A percentile compares a stretch with the other conserved stretches of the same genome.
These are phyloP conservation scores for Aproaerema taeniolella DNA, from an alignment of 2,888 invertebrate genomes.

Conservation along the genomic window DNA sequence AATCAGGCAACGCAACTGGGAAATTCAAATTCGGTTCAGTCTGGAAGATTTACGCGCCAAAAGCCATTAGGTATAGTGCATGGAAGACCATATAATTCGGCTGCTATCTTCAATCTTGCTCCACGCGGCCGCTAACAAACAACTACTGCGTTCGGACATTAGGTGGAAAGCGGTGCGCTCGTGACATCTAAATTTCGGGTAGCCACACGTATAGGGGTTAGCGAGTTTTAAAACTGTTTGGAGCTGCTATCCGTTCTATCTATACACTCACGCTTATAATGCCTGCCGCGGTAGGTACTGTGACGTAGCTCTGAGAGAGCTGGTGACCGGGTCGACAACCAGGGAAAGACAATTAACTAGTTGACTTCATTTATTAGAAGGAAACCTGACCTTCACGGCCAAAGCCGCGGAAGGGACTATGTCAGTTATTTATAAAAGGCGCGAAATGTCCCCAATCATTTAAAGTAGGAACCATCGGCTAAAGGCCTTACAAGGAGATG, in stretches of 20 bases:
- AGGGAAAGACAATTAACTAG: neutral
- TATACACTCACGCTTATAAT: no score
- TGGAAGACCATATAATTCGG: constrained; percentile 56
- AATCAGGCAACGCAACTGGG: constrained; percentile 6
- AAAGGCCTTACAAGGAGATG: no score
- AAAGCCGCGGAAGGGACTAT: neutral
- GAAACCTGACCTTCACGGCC: neutral
- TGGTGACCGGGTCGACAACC: neutral
- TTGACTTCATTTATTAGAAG: neutral
- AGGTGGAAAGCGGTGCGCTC: constrained; percentile 61
- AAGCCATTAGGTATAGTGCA: constrained; percentile 33
- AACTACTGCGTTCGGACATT: constrained; percentile 62
- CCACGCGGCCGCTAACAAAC: constrained; percentile 63
- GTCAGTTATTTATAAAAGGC: no score
- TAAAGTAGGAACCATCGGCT: no score
- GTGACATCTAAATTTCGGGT: constrained; percentile 76
- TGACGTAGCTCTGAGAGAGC: neutral
- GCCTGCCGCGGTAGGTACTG: neutral
- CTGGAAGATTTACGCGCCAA: constrained; percentile 31
- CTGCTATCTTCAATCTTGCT: constrained; percentile 24
- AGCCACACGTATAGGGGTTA: constrained; percentile 43
- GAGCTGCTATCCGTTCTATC: neutral
- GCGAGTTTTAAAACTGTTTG: neutral
- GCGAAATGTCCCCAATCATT: no score
- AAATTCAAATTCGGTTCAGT: constrained; percentile 16